A percentile compares a stretch with the other conserved stretches of the same genome.
Conservation (phyloP, 53 echinoderm and acorn worm species). For the Crossaster papposus region DNA sequence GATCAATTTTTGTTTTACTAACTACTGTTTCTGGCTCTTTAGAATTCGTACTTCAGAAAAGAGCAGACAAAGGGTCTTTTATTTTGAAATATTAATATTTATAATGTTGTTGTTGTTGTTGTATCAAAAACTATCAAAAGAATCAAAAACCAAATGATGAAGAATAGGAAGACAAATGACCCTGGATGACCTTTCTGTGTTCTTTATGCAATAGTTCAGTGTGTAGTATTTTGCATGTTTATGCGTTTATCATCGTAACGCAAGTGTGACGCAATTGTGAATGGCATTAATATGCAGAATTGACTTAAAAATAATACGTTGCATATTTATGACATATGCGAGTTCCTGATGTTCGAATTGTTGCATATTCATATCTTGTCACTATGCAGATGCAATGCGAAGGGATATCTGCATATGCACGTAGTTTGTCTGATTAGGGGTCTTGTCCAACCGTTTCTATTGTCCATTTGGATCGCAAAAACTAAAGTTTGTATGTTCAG, state of each 20-base stretch:
- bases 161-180: constrained; percentile 24
- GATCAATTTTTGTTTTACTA: constrained; percentile 9
- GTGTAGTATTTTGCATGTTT: constrained; percentile 11
- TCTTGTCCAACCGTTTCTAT: constrained; percentile 32
- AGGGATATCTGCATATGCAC: background rate
- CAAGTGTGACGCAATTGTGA: background rate
- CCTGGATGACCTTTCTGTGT: constrained; percentile 42
- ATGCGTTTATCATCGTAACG: background rate
- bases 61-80: no score
- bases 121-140: background rate
- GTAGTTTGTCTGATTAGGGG: constrained; percentile 51
- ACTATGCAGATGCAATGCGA: background rate
- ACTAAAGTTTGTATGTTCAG: no score
- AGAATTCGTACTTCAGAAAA: background rate
- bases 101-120: no score
- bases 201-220: constrained; percentile 42
- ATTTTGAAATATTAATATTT: no score
- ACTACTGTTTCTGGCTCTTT: background rate
- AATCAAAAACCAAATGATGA: background rate
- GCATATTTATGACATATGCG: constrained; percentile 12
- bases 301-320: background rate
- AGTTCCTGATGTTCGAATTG: background rate
- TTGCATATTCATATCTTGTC: background rate
- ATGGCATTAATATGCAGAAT: background rate
- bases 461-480: constrained; percentile 2